A percentile compares a stretch with the other conserved stretches of the same genome.
phyloP scores from a whole-genome alignment of 2,797 vertebrate species.

The Gymnoscopelus microlampas region DNA sequence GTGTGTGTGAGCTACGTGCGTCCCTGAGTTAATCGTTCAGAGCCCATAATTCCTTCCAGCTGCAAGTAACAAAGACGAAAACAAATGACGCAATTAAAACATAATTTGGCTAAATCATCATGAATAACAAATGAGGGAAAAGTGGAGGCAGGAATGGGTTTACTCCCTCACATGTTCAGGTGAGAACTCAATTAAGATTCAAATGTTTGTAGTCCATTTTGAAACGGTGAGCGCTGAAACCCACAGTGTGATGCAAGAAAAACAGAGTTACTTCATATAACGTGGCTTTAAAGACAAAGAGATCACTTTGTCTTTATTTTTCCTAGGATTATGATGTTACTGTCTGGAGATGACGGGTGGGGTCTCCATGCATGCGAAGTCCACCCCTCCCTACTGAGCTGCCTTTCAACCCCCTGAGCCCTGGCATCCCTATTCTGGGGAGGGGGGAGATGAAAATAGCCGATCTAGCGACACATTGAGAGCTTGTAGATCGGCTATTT shows the following conservation, averaged over 20 bases:
- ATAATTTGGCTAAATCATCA: conserved; percentile 58
- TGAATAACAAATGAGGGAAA: conserved; percentile 41
- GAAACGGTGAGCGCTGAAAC: background rate
- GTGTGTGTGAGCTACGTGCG: background rate
- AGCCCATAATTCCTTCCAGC: conserved; percentile 52
- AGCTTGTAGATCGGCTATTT: too few species aligned
- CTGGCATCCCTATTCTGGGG: too few species aligned
- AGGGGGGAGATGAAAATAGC: too few species aligned
- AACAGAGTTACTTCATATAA: background rate
- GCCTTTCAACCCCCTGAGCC: too few species aligned
- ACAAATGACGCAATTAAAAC: conserved; percentile 61
- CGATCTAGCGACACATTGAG: too few species aligned
- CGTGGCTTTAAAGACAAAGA: too few species aligned
- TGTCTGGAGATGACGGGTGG: too few species aligned
- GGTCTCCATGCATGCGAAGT: too few species aligned
- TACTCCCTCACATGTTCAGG: background rate
- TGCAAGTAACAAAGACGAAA: conserved; percentile 44
- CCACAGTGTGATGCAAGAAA: background rate
- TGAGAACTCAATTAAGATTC: background rate
- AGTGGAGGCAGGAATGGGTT: conserved; percentile 1
- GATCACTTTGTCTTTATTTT: too few species aligned
- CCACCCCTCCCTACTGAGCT: too few species aligned
- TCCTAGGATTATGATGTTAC: too few species aligned
- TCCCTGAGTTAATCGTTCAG: conserved; percentile 44
- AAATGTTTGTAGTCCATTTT: background rate